phyloP scores from a whole-genome alignment of 2,888 invertebrate genomes.

The Charanyca ferruginea region DNA sequence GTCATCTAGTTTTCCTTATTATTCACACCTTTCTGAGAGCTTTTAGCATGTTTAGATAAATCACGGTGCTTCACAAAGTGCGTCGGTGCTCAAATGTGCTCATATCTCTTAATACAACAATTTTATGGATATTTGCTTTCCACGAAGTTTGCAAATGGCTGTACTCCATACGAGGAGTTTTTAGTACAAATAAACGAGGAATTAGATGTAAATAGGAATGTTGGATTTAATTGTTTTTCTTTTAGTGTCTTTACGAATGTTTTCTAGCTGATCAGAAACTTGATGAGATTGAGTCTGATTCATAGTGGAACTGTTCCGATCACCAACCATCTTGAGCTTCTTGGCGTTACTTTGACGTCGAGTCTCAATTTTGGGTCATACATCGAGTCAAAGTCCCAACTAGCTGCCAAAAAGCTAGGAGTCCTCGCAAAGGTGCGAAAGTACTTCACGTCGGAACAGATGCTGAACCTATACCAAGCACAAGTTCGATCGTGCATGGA shows the following conservation, averaged over 20 bases:
- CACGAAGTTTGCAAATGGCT: conserved; percentile 42
- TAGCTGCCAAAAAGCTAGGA: no score
- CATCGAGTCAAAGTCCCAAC: no score
- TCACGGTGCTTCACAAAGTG: conserved; percentile 74
- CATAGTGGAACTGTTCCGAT: no score
- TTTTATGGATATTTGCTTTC: conserved; percentile 58
- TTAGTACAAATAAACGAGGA: conserved; percentile 10
- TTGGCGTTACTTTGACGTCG: no score
- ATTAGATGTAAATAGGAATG: conserved; percentile 22
- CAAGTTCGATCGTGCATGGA: no score
- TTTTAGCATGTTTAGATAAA: conserved; percentile 76
- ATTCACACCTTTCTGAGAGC: conserved; percentile 60
- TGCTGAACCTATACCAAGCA: no score
- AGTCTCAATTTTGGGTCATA: no score
- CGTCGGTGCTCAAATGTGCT: conserved; percentile 65
- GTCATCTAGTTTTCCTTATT: conserved; percentile 24
- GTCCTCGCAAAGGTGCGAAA: no score
- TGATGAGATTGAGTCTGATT: no score
- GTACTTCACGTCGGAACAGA: no score
- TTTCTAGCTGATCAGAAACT: background rate
- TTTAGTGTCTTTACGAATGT: background rate
- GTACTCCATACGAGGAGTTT: conserved; percentile 23
- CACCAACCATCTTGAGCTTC: no score
- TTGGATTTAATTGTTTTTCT: conserved; percentile 30
- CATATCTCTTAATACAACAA: conserved; percentile 74